Evolutionary conservation across 2,797 vertebrate genomes (phyloP).

Genomic region (Rhynchotus rufescens): DNA sequence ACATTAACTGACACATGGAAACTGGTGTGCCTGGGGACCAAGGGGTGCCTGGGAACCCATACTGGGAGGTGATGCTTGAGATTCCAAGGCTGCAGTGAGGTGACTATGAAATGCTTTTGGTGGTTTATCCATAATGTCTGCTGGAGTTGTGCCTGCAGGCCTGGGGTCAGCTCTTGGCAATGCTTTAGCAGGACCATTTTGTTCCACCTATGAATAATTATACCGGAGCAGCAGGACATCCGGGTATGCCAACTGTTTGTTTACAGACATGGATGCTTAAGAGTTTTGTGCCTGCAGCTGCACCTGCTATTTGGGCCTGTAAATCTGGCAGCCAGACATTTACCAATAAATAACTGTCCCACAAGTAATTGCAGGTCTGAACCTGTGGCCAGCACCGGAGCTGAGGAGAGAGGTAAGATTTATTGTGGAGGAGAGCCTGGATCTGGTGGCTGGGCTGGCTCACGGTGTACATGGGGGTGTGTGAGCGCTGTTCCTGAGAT

Average conservation of each 20-base stretch:
- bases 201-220: not conserved
- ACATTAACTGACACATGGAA: not conserved
- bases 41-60: no score
- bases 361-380: slow-evolving; percentile 14
- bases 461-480: not conserved
- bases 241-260: not conserved
- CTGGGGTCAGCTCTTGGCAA: not conserved
- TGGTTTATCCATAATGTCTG: not conserved
- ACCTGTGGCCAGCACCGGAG: not conserved
- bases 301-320: not conserved
- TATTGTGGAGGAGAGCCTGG: not conserved
- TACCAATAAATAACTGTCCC: slow-evolving; percentile 33
- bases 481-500: not conserved
- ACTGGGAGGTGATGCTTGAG: not conserved
- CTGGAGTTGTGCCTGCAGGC: not conserved
- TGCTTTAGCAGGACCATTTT: not conserved
- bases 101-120: not conserved
- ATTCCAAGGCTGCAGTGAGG: not conserved
- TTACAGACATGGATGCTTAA: not conserved
- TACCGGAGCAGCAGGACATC: not conserved
- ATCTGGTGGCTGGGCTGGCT: not conserved
- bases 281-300: not conserved
- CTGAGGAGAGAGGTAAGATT: not conserved
- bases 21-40: not conserved
- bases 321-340: slow-evolving; percentile 51